Percentiles rank a stretch among this genome's conserved stretches.
These are phyloP conservation scores for Climacteris rufus DNA, from an alignment of 2,113 vertebrate genomes.

Conservation along the genomic window DNA sequence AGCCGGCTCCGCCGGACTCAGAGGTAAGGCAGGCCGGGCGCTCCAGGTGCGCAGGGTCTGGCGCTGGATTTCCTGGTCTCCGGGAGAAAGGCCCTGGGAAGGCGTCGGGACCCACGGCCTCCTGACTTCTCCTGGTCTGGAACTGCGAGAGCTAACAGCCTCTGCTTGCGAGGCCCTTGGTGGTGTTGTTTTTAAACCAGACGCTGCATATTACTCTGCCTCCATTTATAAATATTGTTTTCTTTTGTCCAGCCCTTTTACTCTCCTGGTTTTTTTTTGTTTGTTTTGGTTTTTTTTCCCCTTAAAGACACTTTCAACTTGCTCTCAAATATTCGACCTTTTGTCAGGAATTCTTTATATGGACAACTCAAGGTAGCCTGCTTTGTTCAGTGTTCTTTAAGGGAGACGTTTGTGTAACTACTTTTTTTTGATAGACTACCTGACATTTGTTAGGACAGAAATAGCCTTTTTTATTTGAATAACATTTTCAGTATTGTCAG, in stretches of 20 bases:
- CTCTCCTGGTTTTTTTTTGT: no score
- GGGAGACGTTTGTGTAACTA: not conserved
- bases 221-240: not conserved
- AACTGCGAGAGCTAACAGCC: not conserved
- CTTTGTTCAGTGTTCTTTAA: conserved; percentile 24
- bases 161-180: not conserved
- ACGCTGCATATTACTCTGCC: not conserved
- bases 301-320: not conserved
- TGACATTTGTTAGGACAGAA: not conserved
- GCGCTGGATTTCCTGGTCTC: not conserved
- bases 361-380: not conserved
- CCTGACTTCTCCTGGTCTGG: not conserved
- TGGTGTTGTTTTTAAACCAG: not conserved
- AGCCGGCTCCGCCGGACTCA: conserved; percentile 89
- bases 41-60: not conserved
- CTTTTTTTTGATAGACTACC: not conserved
- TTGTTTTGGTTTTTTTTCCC: no score
- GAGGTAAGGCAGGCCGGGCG: conserved; percentile 77
- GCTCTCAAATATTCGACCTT: not conserved
- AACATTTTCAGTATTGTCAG: not conserved
- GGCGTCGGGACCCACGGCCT: not conserved
- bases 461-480: not conserved
- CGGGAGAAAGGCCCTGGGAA: not conserved
- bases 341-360: not conserved
- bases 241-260: not conserved